Evolutionary conservation across 2,113 vertebrate species (phyloP).

Genomic region (Casuarius casuarius): DNA sequence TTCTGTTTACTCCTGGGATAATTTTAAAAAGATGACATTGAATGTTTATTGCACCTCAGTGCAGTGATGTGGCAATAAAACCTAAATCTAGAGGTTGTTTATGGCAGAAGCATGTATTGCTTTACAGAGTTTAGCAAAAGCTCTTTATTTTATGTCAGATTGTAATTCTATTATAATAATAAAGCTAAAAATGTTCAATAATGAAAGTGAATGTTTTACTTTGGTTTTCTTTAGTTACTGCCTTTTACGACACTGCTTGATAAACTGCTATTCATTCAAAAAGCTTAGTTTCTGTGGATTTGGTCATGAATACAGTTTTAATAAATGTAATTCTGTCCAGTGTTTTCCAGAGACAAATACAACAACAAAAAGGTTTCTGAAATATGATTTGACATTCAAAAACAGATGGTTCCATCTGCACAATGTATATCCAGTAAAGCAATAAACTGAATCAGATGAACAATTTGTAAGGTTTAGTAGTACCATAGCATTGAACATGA

Average conservation of each 20-base stretch:
- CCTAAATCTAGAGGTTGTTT: constrained; percentile 81
- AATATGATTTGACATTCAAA: constrained; percentile 9
- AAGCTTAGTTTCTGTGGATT: neutral
- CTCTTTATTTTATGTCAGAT: constrained; percentile 86
- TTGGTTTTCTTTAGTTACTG: constrained; percentile 66
- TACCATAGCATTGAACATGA: neutral
- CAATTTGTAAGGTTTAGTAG: neutral
- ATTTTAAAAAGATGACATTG: constrained; percentile 84
- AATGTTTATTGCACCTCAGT: constrained; percentile 90
- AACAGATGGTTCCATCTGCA: neutral
- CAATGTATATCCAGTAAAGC: neutral
- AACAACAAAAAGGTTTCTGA: neutral
- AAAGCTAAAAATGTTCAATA: constrained; percentile 83
- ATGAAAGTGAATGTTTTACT: constrained; percentile 77
- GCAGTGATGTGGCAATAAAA: constrained; percentile 93
- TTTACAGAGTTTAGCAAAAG: constrained; percentile 87
- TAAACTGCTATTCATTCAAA: constrained; percentile 43
- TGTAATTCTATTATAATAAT: constrained; percentile 86
- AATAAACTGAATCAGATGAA: neutral
- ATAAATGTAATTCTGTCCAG: neutral
- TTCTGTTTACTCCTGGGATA: constrained; percentile 83
- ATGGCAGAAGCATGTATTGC: constrained; percentile 85
- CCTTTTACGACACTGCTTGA: constrained; percentile 6
- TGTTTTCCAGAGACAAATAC: neutral
- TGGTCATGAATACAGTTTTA: constrained; percentile 31